Evolutionary conservation across 2,888 invertebrate genomes (phyloP), one percentile per base, ranked within the genome.

Genomic region (Patella ulyssiponensis): DNA sequence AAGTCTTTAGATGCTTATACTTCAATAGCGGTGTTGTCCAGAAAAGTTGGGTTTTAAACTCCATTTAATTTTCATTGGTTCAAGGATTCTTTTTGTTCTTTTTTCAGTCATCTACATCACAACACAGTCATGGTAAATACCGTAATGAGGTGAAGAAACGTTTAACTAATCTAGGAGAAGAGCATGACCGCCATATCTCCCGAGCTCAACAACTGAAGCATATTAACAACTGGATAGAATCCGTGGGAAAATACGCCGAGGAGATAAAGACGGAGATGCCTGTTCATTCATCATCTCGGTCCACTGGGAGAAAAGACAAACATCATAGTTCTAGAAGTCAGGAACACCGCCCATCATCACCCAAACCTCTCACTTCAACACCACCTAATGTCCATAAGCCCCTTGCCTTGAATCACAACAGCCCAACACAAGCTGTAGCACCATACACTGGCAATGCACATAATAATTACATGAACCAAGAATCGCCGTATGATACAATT

Each of bases 331-430:
- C 69, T 70, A 53, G 27, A 74, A 23, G 33, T 20, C 56, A 54
- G 1, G 44, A 44, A 44, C 72, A 69, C 14, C 75, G 83, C 12
- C 81, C 84, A 4, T 75, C 85, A 0, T 88, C 87, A 52, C 88
- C 88, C 17, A 89, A 88, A 76, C 86, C 86, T 12, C 83, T 89
- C 11, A 86, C 86, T 0, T 85, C 87, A 12, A 87, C 83, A 5
- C 89, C 88, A 33, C 89, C 89, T 1, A 83, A 85, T 77, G 84
- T 89, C 23, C 85, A 88, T 75, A 87, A 86, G 79, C 89, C 89
- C 9, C 83, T 84, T 64, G 84, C 89, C n/a, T 82, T 81, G 64
- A 76, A 71, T 20, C 81, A 80, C 33, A 73, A 77, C 33, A 81
- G 81, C 53, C 81, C 80, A 20, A 20, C 69, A 33, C 69, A 71